phyloP scores from a whole-genome alignment of 2,797 vertebrate species.

The Sebastes baramenuke region DNA sequence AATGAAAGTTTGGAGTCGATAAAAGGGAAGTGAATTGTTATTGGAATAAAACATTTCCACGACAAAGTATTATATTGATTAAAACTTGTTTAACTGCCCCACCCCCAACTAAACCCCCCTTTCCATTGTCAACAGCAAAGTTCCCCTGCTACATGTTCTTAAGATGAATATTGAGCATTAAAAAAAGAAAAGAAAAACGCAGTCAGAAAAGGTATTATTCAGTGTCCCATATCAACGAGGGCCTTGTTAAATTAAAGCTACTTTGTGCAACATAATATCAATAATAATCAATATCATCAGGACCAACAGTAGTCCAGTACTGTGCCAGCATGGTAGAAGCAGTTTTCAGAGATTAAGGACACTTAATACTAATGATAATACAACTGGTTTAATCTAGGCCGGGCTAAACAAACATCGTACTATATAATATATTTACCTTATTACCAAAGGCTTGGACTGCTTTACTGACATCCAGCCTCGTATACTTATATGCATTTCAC shows the following conservation, averaged over 20 bases:
- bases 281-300: constrained; percentile 39
- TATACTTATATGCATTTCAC: constrained; percentile 19
- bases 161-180: neutral
- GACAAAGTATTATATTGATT: constrained; percentile 23
- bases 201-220: constrained; percentile 24
- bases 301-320: constrained; percentile 39
- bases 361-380: constrained; percentile 71
- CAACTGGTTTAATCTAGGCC: constrained; percentile 66
- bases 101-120: neutral
- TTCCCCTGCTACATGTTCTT: constrained; percentile 47
- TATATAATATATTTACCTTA: constrained; percentile 45
- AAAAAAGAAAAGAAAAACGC: neutral
- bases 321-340: constrained; percentile 45
- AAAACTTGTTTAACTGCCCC: constrained; percentile 19
- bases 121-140: constrained; percentile 54
- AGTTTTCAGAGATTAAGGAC: constrained; percentile 76
- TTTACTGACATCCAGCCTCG: constrained; percentile 24
- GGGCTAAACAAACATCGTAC: constrained; percentile 49
- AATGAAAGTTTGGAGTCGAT: neutral
- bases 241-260: constrained; percentile 56
- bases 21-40: constrained; percentile 31
- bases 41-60: constrained; percentile 59
- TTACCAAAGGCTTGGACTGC: constrained; percentile 48
- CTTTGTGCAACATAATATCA: constrained; percentile 60
- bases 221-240: neutral